Evolutionary conservation across 1,140 invertebrate species (phyloP).

Genomic region (Antheraea mylitta): DNA sequence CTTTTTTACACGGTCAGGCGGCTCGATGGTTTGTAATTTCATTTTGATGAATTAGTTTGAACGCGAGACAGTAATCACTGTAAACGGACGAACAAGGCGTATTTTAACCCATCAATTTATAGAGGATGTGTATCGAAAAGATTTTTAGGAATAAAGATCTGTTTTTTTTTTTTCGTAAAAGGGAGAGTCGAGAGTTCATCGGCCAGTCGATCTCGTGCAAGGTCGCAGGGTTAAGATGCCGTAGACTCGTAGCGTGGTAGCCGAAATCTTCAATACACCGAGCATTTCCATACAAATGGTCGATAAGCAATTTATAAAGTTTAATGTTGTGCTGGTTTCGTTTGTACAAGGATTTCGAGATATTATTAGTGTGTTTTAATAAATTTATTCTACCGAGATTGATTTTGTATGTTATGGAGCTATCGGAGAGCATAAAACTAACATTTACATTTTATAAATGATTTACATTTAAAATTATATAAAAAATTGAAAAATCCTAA

Average conservation of each 20-base stretch:
- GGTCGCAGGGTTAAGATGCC: conserved; percentile 21
- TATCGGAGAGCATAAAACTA: too few relatives aligned
- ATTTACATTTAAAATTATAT: too few relatives aligned
- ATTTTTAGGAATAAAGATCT: conserved; percentile 32
- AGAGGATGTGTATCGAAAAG: conserved; percentile 36
- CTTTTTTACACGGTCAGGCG: conserved; percentile 24
- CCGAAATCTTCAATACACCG: neutral
- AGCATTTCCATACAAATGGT: neutral
- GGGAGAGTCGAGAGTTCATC: conserved; percentile 23
- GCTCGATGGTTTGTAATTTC: conserved; percentile 41
- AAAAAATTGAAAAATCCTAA: too few relatives aligned
- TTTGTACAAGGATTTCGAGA: neutral
- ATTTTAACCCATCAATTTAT: conserved; percentile 32
- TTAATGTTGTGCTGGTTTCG: neutral
- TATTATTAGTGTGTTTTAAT: neutral
- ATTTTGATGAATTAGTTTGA: conserved; percentile 49
- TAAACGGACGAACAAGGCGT: conserved; percentile 21
- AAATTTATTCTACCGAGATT: too few relatives aligned
- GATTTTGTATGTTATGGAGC: too few relatives aligned
- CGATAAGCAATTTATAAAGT: neutral
- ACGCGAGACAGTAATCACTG: conserved; percentile 37
- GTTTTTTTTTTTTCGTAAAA: conserved; percentile 21
- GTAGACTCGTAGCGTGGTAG: conserved; percentile 14
- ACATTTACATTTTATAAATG: too few relatives aligned
- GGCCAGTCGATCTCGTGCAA: conserved; percentile 28